A percentile compares a stretch with the other conserved stretches of the same genome.
phyloP scores from a whole-genome alignment of 2,113 vertebrate species.

The Anguilla rostrata region DNA sequence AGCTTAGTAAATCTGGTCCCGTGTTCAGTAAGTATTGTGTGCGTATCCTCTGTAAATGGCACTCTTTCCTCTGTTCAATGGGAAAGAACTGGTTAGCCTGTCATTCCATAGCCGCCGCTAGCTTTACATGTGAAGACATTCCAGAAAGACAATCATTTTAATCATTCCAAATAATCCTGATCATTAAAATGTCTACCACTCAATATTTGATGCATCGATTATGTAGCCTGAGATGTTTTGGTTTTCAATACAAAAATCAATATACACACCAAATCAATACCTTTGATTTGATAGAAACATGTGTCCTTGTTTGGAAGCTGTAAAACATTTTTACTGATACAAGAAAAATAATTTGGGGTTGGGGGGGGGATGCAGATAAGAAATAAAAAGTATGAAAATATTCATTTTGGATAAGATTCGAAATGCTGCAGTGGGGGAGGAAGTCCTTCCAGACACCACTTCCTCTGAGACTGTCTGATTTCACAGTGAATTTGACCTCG shows the following conservation, averaged over 20 bases:
- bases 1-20: constrained; percentile 73
- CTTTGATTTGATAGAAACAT: constrained; percentile 15
- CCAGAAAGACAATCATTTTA: neutral
- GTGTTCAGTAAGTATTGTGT: constrained; percentile 79
- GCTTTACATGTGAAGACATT: neutral
- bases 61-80: constrained; percentile 18
- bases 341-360: neutral
- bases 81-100: constrained; percentile 23
- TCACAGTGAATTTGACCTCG: neutral
- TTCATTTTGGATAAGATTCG: neutral
- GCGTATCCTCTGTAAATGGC: constrained; percentile 54
- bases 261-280: neutral
- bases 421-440: neutral
- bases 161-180: neutral
- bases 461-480: constrained; percentile 9
- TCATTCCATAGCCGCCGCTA: constrained; percentile 13
- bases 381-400: neutral
- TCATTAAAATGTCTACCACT: neutral
- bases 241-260: neutral
- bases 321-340: neutral
- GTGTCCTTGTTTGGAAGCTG: neutral
- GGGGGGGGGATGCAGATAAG: neutral
- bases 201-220: neutral
- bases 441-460: neutral
- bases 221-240: neutral